Percentiles rank a stretch among this genome's conserved stretches.
Evolutionary conservation across 2,888 invertebrate species (phyloP).

Genomic region (Apocheima hispidaria): DNA sequence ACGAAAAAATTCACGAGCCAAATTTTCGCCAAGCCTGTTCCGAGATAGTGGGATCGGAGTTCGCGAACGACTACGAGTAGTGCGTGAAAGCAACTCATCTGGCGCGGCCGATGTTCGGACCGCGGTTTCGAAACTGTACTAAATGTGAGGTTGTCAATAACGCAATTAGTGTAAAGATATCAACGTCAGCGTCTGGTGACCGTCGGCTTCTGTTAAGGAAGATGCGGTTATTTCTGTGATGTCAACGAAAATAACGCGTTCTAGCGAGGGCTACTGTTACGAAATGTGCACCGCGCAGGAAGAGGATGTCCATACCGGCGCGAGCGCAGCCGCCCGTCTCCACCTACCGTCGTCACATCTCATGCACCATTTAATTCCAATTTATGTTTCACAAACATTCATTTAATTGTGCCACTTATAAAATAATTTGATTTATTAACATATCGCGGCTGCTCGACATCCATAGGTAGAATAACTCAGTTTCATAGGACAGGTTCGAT

Average conservation of each 20-base stretch:
- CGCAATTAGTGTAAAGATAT: conserved; percentile 83
- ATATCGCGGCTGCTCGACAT: conserved; percentile 4
- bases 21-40: conserved; percentile 19
- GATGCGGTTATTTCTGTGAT: conserved; percentile 82
- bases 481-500: not conserved
- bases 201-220: conserved; percentile 73
- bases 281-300: conserved; percentile 76
- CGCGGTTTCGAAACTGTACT: conserved; percentile 67
- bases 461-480: conserved; percentile 10
- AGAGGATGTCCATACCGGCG: conserved; percentile 72
- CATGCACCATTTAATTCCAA: conserved; percentile 51
- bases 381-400: conserved; percentile 34
- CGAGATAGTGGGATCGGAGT: conserved; percentile 24
- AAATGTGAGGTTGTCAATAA: conserved; percentile 79
- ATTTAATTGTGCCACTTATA: conserved; percentile 25
- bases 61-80: conserved; percentile 24
- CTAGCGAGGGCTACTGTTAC: conserved; percentile 74
- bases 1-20: conserved; percentile 34
- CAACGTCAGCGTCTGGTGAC: conserved; percentile 78
- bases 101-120: conserved; percentile 41
- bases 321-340: conserved; percentile 44
- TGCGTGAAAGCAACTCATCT: conserved; percentile 41
- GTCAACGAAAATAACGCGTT: conserved; percentile 82
- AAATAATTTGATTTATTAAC: conserved; percentile 28
- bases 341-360: conserved; percentile 45